Conservation (phyloP, 1,140 invertebrate species). For the Reticulitermes speratus region DNA sequence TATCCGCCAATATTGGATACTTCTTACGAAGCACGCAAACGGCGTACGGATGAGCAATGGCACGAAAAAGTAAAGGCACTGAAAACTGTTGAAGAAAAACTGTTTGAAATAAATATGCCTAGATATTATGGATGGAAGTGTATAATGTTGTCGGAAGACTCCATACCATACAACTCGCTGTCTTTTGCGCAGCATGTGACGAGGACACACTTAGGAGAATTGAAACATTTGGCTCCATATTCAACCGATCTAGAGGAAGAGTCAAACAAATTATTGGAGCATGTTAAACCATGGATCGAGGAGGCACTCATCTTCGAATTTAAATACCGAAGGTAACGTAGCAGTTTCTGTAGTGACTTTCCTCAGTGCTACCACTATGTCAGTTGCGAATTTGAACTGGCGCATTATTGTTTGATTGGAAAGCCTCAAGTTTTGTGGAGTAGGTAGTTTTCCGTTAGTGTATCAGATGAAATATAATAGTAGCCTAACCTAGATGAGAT, state of each 20-base stretch:
- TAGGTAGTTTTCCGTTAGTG: too few species aligned
- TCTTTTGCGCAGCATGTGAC: constrained; percentile 68
- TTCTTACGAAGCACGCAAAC: constrained; percentile 46
- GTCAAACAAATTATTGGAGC: not conserved
- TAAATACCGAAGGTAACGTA: not conserved
- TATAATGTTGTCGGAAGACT: constrained; percentile 58
- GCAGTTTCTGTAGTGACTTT: too few species aligned
- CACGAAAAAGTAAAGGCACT: constrained; percentile 61
- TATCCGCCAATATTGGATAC: constrained; percentile 65
- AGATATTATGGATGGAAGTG: constrained; percentile 74
- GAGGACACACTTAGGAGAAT: constrained; percentile 61
- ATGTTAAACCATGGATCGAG: not conserved
- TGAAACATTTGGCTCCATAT: constrained; percentile 52
- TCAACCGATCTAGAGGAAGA: not conserved
- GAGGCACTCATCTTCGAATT: not conserved
- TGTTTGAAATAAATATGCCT: constrained; percentile 76
- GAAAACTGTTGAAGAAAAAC: constrained; percentile 77
- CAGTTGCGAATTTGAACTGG: too few species aligned
- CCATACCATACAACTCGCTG: constrained; percentile 65
- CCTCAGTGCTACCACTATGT: too few species aligned
- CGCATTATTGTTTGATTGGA: too few species aligned
- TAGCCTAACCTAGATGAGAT: too few species aligned
- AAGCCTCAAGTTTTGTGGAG: too few species aligned
- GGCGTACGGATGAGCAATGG: constrained; percentile 48
- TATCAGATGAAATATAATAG: too few species aligned